These are phyloP conservation scores for Pammene fasciana DNA, from an alignment of 2,888 invertebrate genomes.

Conservation along the genomic window DNA sequence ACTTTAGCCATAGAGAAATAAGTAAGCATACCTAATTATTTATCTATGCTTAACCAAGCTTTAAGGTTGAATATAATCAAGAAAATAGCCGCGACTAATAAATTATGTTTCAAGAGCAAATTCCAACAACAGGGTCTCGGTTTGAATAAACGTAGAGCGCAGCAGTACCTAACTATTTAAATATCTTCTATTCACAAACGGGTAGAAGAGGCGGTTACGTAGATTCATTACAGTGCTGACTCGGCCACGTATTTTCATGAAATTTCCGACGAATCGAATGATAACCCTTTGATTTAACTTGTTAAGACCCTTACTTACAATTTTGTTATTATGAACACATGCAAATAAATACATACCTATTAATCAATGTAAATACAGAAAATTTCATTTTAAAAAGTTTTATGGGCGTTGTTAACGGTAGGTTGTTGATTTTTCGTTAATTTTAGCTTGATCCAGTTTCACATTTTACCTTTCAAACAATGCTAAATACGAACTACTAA, in stretches of 20 bases:
- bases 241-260: not conserved
- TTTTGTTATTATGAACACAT: not conserved
- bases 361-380: too few species aligned
- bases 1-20: too few species aligned
- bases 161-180: not conserved
- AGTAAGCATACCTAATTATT: too few species aligned
- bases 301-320: not conserved
- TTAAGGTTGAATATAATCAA: not conserved
- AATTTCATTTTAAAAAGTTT: too few species aligned
- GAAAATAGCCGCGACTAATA: constrained; percentile 1
- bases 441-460: too few species aligned
- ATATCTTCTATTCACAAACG: constrained; percentile 2
- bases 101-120: not conserved
- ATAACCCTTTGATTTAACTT: not conserved
- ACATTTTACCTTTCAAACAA: too few species aligned
- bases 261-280: not conserved
- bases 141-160: not conserved
- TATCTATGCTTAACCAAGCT: too few species aligned
- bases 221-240: not conserved
- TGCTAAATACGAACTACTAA: too few species aligned
- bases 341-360: too few species aligned
- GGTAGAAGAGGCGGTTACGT: not conserved
- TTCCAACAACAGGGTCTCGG: not conserved
- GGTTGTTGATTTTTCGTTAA: too few species aligned
- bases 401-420: too few species aligned